A percentile compares a stretch with the other conserved stretches of the same genome.
phyloP scores from a whole-genome alignment of 2,113 vertebrate genomes.

The Corapipo altera region DNA sequence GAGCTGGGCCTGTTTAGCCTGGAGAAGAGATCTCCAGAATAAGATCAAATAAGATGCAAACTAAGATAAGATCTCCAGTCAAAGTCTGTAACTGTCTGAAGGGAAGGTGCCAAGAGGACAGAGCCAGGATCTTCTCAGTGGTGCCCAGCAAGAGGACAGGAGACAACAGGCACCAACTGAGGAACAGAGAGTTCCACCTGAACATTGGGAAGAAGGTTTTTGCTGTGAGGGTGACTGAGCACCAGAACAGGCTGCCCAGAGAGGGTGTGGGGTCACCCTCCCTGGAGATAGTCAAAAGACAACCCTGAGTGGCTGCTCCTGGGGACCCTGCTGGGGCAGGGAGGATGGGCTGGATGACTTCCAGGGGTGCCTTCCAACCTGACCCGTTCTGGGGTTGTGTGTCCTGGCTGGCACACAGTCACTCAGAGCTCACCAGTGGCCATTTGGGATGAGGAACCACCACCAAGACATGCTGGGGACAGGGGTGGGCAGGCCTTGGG shows the following conservation, averaged over 20 bases:
- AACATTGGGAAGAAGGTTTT: neutral
- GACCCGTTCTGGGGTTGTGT: neutral
- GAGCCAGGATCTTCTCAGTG: neutral
- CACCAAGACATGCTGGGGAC: fast-evolving
- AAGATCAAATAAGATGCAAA: neutral
- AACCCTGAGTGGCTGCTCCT: neutral
- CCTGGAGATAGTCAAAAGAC: neutral
- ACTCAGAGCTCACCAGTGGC: neutral
- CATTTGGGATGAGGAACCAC: neutral
- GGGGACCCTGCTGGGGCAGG: neutral
- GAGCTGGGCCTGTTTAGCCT: neutral
- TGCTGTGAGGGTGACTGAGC: neutral
- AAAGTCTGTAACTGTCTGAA: neutral
- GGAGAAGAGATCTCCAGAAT: neutral
- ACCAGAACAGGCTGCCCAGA: neutral
- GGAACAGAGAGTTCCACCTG: neutral
- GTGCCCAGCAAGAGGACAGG: neutral
- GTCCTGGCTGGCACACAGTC: neutral
- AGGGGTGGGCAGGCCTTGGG: fast-evolving
- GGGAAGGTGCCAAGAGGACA: neutral
- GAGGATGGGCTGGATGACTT: neutral
- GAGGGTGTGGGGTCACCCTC: neutral
- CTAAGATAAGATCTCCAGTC: neutral
- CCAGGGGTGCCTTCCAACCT: neutral
- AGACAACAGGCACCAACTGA: neutral